A percentile compares a stretch with the other conserved stretches of the same genome.
Conservation (phyloP, 2,113 vertebrate genomes). For the Smithornis capensis region DNA sequence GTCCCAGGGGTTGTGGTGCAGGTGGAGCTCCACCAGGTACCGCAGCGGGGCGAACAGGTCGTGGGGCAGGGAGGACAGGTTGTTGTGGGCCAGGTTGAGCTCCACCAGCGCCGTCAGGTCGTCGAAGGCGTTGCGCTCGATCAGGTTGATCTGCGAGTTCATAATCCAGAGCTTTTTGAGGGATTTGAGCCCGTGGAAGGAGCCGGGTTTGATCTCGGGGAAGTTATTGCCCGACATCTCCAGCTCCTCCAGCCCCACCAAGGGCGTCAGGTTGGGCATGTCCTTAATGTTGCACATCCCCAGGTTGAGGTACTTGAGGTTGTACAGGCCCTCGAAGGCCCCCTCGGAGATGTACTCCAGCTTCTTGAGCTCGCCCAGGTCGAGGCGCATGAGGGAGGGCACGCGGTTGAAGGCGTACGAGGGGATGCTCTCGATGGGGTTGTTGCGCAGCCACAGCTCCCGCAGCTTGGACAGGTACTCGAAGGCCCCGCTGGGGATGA, state of each 20-base stretch:
- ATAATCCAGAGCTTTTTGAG: conserved; percentile 98
- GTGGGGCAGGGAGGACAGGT: conserved; percentile 93
- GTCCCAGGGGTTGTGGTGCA: conserved; percentile 98
- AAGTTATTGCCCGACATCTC: conserved; percentile 98
- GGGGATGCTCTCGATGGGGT: conserved; percentile 98
- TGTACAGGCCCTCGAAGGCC: conserved; percentile 94
- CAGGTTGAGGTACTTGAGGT: conserved; percentile 97
- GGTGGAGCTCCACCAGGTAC: conserved; percentile 93
- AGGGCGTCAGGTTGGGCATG: conserved; percentile 90
- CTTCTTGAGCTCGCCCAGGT: conserved; percentile 93
- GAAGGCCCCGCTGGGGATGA: conserved; percentile 97
- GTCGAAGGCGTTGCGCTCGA: conserved; percentile 97
- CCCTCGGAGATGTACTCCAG: conserved; percentile 97
- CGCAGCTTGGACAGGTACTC: conserved; percentile 97
- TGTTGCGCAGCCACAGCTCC: conserved; percentile 96
- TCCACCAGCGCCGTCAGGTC: conserved; percentile 94
- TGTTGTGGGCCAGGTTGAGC: conserved; percentile 98
- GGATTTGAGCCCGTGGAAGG: conserved; percentile 90
- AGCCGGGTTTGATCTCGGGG: conserved; percentile 88
- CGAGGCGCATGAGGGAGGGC: conserved; percentile 94
- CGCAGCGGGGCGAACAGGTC: conserved; percentile 94
- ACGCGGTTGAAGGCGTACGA: conserved; percentile 97
- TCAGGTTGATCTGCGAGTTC: conserved; percentile 91
- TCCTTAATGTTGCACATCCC: conserved; percentile 96
- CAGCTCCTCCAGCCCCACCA: conserved; percentile 93